Conservation (phyloP, 2,888 invertebrate species). For the Lasioglossum morio region DNA sequence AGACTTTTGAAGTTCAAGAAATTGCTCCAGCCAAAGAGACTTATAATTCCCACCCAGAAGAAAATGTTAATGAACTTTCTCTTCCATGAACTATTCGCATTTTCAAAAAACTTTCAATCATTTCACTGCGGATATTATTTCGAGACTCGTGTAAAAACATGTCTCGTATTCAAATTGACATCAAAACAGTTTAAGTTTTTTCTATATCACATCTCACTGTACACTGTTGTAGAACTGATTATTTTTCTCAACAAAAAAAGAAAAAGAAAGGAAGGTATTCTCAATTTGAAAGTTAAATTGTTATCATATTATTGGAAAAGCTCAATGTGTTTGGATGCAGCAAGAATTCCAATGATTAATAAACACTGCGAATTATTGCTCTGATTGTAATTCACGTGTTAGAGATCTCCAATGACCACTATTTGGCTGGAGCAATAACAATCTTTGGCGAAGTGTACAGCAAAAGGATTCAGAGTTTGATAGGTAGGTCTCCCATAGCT, state of each 20-base stretch:
- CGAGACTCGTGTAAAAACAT: no score
- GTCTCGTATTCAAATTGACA: not conserved
- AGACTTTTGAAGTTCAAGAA: slow-evolving; percentile 19
- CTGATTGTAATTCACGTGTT: not conserved
- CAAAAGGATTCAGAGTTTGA: not conserved
- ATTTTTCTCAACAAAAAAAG: not conserved
- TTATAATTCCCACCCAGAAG: not conserved
- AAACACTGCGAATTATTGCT: not conserved
- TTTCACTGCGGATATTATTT: no score
- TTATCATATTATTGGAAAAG: not conserved
- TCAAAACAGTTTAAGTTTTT: not conserved
- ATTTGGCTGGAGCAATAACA: not conserved
- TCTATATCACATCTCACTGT: not conserved
- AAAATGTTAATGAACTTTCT: not conserved
- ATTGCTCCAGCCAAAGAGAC: not conserved
- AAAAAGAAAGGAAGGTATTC: not conserved
- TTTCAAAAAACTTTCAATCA: no score
- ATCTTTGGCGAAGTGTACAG: not conserved
- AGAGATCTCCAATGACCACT: not conserved
- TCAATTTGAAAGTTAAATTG: not conserved
- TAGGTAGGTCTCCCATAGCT: not conserved
- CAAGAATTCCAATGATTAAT: not conserved
- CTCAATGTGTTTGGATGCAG: not conserved
- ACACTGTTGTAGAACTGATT: not conserved
- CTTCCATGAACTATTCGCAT: no score